Evolutionary conservation across 2,888 invertebrate species (phyloP).

Genomic region (Diplazon laetatorius): DNA sequence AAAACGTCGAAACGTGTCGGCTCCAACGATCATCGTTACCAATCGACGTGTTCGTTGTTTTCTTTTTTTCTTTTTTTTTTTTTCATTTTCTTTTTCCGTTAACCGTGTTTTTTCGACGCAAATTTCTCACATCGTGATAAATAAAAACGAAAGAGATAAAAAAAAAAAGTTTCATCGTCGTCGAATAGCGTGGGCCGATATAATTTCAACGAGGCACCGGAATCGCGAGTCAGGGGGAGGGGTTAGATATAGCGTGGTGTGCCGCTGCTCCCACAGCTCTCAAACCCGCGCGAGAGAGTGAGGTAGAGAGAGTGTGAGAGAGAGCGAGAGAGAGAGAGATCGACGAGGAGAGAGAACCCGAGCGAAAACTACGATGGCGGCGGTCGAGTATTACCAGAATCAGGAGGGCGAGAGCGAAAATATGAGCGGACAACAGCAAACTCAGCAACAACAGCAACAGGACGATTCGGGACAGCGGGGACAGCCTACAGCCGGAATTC

Average conservation of each 20-base stretch:
- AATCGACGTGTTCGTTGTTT: too few species aligned
- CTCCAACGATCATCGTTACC: conserved; percentile 8
- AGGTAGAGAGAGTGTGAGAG: conserved; percentile 12
- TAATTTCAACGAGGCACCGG: too few species aligned
- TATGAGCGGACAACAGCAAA: conserved; percentile 64
- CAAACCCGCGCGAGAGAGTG: conserved; percentile 15
- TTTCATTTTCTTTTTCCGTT: too few species aligned
- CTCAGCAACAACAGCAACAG: conserved; percentile 61
- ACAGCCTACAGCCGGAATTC: conserved; percentile 81
- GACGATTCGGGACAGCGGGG: conserved; percentile 71
- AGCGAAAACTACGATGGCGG: conserved; percentile 78
- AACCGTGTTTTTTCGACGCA: too few species aligned
- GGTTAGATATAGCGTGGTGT: too few species aligned
- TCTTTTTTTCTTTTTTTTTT: too few species aligned
- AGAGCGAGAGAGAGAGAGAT: conserved; percentile 40
- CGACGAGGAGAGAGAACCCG: conserved; percentile 61
- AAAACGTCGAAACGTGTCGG: neutral
- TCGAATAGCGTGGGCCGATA: too few species aligned
- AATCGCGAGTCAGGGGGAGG: too few species aligned
- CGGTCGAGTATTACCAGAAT: conserved; percentile 79
- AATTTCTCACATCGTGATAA: too few species aligned
- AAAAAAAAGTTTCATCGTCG: too few species aligned
- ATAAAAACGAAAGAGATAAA: too few species aligned
- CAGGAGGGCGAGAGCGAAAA: conserved; percentile 72
- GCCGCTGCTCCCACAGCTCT: conserved; percentile 31